These are phyloP conservation scores for Netelia inedita DNA, from an alignment of 2,888 invertebrate species.

Conservation along the genomic window DNA sequence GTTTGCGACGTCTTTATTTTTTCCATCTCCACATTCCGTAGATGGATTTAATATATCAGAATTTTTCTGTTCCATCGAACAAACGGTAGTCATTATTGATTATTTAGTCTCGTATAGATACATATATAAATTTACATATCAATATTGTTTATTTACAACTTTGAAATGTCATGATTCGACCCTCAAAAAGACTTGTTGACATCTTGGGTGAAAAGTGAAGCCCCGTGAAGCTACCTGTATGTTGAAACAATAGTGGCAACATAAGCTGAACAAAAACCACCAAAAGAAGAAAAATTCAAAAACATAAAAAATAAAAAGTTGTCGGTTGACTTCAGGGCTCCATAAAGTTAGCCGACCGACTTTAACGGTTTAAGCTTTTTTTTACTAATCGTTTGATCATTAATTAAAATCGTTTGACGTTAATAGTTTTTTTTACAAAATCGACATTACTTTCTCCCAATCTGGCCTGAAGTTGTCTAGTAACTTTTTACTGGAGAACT, in stretches of 20 bases:
- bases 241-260: background rate
- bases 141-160: conserved; percentile 48
- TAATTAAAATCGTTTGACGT: too few relatives aligned
- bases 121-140: conserved; percentile 3
- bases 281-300: background rate
- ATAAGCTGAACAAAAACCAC: background rate
- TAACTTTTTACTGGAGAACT: too few relatives aligned
- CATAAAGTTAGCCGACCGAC: too few relatives aligned
- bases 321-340: too few relatives aligned
- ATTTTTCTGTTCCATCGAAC: conserved; percentile 8
- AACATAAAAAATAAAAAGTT: too few relatives aligned
- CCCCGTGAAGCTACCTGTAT: conserved; percentile 8
- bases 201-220: conserved; percentile 10
- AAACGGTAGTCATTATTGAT: conserved; percentile 56
- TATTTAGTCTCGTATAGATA: background rate
- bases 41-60: background rate
- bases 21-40: background rate
- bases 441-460: too few relatives aligned
- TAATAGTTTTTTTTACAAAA: too few relatives aligned
- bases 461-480: too few relatives aligned
- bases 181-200: conserved; percentile 50
- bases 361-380: too few relatives aligned
- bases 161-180: conserved; percentile 31
- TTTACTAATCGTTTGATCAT: too few relatives aligned
- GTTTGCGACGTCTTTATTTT: conserved; percentile 16